A percentile compares a stretch with the other conserved stretches of the same genome.
Evolutionary conservation across 1,140 invertebrate species (phyloP).

Genomic region (Caenorhabditis tropicalis): DNA sequence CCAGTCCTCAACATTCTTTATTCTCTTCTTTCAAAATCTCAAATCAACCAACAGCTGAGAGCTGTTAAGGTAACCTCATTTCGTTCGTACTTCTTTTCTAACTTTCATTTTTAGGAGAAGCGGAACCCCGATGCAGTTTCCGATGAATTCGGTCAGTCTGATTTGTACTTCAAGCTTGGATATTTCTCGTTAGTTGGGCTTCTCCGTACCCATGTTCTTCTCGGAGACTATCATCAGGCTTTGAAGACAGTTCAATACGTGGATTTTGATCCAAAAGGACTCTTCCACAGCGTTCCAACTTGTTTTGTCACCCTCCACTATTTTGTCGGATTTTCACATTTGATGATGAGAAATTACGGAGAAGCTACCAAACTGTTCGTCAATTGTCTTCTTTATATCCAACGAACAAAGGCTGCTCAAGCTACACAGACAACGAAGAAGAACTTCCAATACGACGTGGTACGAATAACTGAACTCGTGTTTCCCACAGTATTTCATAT

Average conservation of each 20-base stretch:
- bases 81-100: not conserved
- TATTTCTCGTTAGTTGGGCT: constrained; percentile 98
- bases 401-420: constrained; percentile 79
- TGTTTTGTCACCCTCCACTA: constrained; percentile 99
- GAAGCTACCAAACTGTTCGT: constrained; percentile 98
- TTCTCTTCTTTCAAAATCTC: constrained; percentile 95
- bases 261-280: constrained; percentile 91
- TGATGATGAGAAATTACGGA: constrained; percentile 99
- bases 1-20: constrained; percentile 97
- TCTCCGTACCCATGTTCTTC: constrained; percentile 89
- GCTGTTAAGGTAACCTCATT: constrained; percentile 73
- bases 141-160: constrained; percentile 92
- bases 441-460: constrained; percentile 91
- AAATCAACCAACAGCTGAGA: constrained; percentile 95
- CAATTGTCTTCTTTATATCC: constrained; percentile 93
- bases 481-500: constrained; percentile 36
- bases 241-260: constrained; percentile 96
- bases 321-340: constrained; percentile 98
- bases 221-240: constrained; percentile 98
- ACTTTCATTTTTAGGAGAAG: constrained; percentile 74
- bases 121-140: constrained; percentile 90
- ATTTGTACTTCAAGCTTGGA: constrained; percentile 98
- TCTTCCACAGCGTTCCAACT: constrained; percentile 94
- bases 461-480: no score
- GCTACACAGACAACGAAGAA: constrained; percentile 82